These are phyloP conservation scores for Azemiops feae DNA, from an alignment of 2,113 vertebrate species.

Conservation along the genomic window DNA sequence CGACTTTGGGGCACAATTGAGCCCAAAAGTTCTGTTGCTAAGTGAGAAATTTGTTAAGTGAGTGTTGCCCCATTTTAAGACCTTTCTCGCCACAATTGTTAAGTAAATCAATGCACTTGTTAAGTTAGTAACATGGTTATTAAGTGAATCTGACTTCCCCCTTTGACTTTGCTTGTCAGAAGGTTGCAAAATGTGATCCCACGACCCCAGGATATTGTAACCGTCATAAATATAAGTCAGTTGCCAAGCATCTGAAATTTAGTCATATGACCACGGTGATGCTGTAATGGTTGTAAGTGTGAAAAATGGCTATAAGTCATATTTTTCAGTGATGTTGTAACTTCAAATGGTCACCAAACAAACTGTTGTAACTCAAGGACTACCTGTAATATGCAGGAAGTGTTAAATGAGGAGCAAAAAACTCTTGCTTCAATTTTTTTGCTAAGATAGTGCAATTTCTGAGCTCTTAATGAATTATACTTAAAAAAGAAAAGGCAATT, in stretches of 20 bases:
- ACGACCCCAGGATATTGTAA: too few species aligned
- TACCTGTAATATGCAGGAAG: background rate
- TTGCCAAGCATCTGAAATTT: too few species aligned
- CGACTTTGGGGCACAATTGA: background rate
- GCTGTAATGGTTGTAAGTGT: too few species aligned
- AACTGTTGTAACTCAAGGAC: too few species aligned
- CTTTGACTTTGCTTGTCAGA: too few species aligned
- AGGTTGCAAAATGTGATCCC: too few species aligned
- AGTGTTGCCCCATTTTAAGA: background rate
- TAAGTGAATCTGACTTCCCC: background rate
- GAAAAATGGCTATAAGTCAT: too few species aligned
- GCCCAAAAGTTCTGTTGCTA: background rate
- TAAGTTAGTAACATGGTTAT: background rate
- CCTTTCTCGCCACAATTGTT: background rate
- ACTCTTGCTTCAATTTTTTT: background rate
- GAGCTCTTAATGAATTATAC: background rate
- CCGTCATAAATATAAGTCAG: too few species aligned
- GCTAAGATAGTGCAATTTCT: background rate
- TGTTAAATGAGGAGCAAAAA: background rate
- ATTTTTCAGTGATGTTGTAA: too few species aligned
- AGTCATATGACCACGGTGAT: too few species aligned
- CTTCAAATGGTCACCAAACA: too few species aligned
- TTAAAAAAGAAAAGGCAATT: background rate
- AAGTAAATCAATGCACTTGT: background rate
- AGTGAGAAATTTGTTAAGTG: background rate